Percentiles rank a stretch among this genome's conserved stretches.
Evolutionary conservation across 2,113 vertebrate species (phyloP).

Genomic region (Dipodomys ordii): DNA sequence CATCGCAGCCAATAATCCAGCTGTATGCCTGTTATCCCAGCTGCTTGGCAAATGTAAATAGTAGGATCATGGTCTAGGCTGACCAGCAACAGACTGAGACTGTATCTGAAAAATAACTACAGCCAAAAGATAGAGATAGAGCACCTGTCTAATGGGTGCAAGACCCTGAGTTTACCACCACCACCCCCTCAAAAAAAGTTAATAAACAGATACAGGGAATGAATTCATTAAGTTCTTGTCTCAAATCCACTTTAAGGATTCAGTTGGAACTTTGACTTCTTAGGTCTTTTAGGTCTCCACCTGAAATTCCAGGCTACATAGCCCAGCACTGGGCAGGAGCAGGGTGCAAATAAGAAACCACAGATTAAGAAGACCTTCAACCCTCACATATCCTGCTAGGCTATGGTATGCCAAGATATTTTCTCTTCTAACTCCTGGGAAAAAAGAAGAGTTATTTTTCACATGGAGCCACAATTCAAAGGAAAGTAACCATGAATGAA

Average conservation of each 20-base stretch:
- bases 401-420: neutral
- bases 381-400: neutral
- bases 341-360: neutral
- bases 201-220: neutral
- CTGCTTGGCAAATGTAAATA: no score
- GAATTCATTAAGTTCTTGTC: neutral
- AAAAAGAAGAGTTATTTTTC: slow-evolving; percentile 16
- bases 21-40: no score
- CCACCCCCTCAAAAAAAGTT: no score
- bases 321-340: neutral
- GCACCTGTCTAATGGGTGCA: no score
- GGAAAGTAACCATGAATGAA: neutral
- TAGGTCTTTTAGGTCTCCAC: neutral
- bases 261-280: neutral
- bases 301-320: neutral
- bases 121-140: no score
- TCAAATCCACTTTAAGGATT: neutral
- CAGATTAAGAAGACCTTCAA: fast-evolving
- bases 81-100: no score
- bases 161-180: no score
- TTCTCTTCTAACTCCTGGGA: neutral
- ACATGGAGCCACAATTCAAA: neutral
- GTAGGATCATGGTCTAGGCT: no score
- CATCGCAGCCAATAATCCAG: no score
- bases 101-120: no score